Base-by-base conservation (phyloP, 2,797 vertebrate species). In the Siniperca obscura region DNA sequence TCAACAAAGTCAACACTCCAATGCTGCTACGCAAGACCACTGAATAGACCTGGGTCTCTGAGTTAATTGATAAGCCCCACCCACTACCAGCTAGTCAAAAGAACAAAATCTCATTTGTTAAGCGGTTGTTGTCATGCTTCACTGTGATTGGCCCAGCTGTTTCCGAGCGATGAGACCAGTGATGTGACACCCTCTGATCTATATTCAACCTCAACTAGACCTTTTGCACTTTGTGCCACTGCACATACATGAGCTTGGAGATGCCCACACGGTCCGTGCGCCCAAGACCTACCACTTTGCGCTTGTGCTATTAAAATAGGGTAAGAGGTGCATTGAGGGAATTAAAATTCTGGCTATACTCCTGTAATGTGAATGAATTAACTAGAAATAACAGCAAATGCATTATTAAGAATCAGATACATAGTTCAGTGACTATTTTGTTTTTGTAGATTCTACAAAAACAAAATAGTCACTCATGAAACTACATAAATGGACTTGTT, bases 401-500 rank as follows among this genome's bases (percentile, higher is more conserved):
- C 36, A 60, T 22, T 30, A n/a, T 40, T 6, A 60, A 52, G 17
- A 48, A 52, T 48, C 34, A 56, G 17, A 66, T 57, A 46, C n/a
- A 30, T 17, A 12, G 19, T 16, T 53, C 11, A n/a, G 21, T 22
- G 30, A 30, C 30, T 30, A 30, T 30, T 30, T 30, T 30, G 30
- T 59, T 64, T 64, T 71, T 17, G 30, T 30, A 30, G 30, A 62
- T 56, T 57, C 34, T 21, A 44, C 38, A 66, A 53, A 75, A 66
- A 62, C 62, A 55, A 36, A 57, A 69, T 21, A 52, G 16, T 46
- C 64, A 30, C 64, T 70, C 55, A 65, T 66, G 61, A 48, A 67
- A 72, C 70, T 53, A 55, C 53, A 83, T 61, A 61, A 67, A 64
- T 44, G 57, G 25, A 46, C 8, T 60, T 12, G n/a, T 16, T 64